phyloP scores from a whole-genome alignment of 2,797 vertebrate genomes.

The Sebastes umbrosus region DNA sequence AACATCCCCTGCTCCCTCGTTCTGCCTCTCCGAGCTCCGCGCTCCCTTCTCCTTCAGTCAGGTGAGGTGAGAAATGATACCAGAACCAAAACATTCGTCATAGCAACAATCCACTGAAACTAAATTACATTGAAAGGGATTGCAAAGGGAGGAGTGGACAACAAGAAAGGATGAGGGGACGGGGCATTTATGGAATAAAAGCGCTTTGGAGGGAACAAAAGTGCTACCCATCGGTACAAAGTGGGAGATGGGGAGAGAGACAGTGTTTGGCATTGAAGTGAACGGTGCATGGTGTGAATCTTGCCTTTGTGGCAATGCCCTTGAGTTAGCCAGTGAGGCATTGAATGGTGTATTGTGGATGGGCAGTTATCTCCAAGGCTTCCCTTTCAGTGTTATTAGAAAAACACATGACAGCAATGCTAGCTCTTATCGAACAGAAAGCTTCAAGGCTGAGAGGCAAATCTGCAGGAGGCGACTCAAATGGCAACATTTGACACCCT shows the following conservation, averaged over 20 bases:
- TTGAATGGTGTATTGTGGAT: slow-evolving; percentile 69
- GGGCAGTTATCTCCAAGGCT: slow-evolving; percentile 77
- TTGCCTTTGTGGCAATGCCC: slow-evolving; percentile 68
- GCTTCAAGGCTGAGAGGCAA: slow-evolving; percentile 56
- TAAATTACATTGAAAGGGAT: slow-evolving; percentile 62
- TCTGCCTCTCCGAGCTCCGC: slow-evolving; percentile 20
- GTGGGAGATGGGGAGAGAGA: neutral
- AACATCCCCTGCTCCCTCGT: neutral
- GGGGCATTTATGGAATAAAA: slow-evolving; percentile 56
- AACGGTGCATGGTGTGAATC: slow-evolving; percentile 60
- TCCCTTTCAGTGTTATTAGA: slow-evolving; percentile 61
- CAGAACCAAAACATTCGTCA: slow-evolving; percentile 71
- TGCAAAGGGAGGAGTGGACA: slow-evolving; percentile 46
- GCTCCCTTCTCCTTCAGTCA: slow-evolving; percentile 43
- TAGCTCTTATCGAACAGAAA: slow-evolving; percentile 41
- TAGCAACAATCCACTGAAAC: slow-evolving; percentile 63
- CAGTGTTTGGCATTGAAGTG: slow-evolving; percentile 59
- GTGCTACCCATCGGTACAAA: slow-evolving; percentile 11
- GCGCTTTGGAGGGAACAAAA: slow-evolving; percentile 40
- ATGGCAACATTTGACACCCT: slow-evolving; percentile 34
- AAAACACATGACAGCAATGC: slow-evolving; percentile 56
- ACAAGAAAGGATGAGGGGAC: slow-evolving; percentile 33
- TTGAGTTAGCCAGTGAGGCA: slow-evolving; percentile 69
- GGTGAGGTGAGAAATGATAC: slow-evolving; percentile 69
- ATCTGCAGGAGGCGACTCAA: slow-evolving; percentile 35